Evolutionary conservation across 1,140 invertebrate species (phyloP).

Genomic region (Lamellibrachia luymesi): DNA sequence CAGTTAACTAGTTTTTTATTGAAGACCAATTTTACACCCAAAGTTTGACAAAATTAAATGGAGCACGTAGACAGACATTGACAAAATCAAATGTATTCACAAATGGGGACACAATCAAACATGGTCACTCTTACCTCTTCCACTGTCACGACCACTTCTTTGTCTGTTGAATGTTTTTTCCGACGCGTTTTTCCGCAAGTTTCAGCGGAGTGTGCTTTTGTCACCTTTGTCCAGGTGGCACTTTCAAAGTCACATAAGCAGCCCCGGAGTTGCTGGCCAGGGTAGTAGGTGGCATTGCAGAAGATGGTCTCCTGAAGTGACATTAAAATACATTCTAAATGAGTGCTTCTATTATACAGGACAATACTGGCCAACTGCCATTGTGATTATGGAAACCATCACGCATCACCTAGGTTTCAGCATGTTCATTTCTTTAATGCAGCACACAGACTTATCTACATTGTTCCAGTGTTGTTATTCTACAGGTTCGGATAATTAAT

Average conservation of each 20-base stretch:
- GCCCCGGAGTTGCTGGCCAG: constrained; percentile 74
- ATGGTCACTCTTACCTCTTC: constrained; percentile 55
- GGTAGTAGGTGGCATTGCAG: constrained; percentile 70
- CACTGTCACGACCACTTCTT: constrained; percentile 62
- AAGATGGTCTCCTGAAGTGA: constrained; percentile 64
- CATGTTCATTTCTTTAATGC: not conserved
- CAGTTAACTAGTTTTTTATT: no score
- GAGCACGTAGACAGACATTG: not conserved
- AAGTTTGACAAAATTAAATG: not conserved
- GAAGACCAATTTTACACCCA: no score
- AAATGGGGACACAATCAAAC: not conserved
- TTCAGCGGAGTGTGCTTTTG: constrained; percentile 60
- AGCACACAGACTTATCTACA: not conserved
- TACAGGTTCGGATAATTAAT: not conserved
- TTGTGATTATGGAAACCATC: not conserved
- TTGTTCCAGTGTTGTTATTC: not conserved
- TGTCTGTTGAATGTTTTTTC: constrained; percentile 61
- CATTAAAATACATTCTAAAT: not conserved
- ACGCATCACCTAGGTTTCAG: not conserved
- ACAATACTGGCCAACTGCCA: not conserved
- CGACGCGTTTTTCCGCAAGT: constrained; percentile 63
- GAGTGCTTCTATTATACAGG: constrained; percentile 20
- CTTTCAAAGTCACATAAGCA: constrained; percentile 69
- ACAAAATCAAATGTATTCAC: not conserved
- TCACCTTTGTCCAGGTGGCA: constrained; percentile 74